Conservation (phyloP, 2,113 vertebrate genomes). For the Forbesichthys agassizii region DNA sequence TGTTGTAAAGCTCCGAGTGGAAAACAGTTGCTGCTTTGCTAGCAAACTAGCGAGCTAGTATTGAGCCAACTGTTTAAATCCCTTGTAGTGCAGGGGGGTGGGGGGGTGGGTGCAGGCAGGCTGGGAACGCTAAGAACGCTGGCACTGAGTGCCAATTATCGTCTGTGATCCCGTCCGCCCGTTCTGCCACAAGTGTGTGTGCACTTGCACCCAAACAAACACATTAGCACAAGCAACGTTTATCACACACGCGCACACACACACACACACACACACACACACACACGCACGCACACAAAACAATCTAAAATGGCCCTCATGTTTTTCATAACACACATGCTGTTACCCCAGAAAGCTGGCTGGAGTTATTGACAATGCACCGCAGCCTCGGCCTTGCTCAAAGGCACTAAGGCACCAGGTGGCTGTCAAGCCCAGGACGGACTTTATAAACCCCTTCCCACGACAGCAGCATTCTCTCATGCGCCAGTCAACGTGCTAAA, state of each 20-base stretch:
- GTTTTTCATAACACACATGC: constrained; percentile 8
- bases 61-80: too few species aligned
- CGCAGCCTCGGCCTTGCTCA: constrained; percentile 14
- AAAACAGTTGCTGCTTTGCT: constrained; percentile 26
- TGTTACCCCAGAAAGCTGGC: constrained; percentile 41
- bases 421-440: constrained; percentile 32
- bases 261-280: constrained; percentile 1
- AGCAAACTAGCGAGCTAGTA: constrained; percentile 28
- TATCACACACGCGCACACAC: background rate
- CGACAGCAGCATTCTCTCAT: constrained; percentile 36
- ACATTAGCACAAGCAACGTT: background rate
- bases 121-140: too few species aligned
- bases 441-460: constrained; percentile 39
- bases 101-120: too few species aligned
- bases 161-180: constrained; percentile 23
- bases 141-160: constrained; percentile 42
- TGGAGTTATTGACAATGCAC: constrained; percentile 40
- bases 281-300: constrained; percentile 1
- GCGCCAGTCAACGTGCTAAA: constrained; percentile 12
- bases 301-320: too few species aligned
- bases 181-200: constrained; percentile 4
- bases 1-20: constrained; percentile 29
- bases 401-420: constrained; percentile 43
- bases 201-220: background rate
- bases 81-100: too few species aligned